Evolutionary conservation across 2,113 vertebrate species (phyloP).

Genomic region (Oreocharis arfaki): DNA sequence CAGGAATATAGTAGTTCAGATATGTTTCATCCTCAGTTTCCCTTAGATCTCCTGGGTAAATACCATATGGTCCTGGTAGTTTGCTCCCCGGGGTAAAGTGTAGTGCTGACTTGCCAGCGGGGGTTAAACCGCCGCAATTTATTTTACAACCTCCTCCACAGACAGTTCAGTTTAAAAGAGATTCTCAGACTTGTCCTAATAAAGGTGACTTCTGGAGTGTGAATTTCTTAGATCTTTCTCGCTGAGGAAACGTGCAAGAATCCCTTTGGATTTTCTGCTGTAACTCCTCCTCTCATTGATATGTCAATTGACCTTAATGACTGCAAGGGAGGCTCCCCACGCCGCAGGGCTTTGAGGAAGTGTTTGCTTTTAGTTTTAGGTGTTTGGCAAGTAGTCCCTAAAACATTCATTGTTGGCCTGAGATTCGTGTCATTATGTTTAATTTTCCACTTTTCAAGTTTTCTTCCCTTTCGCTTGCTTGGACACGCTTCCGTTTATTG

Average conservation of each 20-base stretch:
- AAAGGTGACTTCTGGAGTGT: background rate
- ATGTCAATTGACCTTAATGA: background rate
- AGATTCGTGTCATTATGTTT: background rate
- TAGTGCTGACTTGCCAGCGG: background rate
- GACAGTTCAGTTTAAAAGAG: background rate
- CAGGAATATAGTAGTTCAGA: background rate
- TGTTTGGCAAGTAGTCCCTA: background rate
- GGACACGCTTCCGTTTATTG: background rate
- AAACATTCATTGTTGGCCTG: background rate
- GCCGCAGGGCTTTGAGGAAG: background rate
- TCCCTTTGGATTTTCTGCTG: background rate
- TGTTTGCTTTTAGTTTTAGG: background rate
- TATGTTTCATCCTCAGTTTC: constrained; percentile 23
- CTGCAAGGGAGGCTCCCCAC: background rate
- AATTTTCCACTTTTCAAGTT: background rate
- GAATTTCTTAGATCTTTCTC: background rate
- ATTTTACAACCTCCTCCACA: constrained; percentile 22
- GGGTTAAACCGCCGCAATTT: constrained; percentile 1
- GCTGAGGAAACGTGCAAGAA: background rate
- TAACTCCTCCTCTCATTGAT: background rate
- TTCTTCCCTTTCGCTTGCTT: background rate
- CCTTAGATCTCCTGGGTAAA: constrained; percentile 5
- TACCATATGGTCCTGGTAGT: background rate
- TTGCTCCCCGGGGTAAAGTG: background rate
- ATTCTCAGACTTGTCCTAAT: background rate